Evolutionary conservation across 1,140 invertebrate genomes (phyloP).

Genomic region (Temnothorax longispinosus): DNA sequence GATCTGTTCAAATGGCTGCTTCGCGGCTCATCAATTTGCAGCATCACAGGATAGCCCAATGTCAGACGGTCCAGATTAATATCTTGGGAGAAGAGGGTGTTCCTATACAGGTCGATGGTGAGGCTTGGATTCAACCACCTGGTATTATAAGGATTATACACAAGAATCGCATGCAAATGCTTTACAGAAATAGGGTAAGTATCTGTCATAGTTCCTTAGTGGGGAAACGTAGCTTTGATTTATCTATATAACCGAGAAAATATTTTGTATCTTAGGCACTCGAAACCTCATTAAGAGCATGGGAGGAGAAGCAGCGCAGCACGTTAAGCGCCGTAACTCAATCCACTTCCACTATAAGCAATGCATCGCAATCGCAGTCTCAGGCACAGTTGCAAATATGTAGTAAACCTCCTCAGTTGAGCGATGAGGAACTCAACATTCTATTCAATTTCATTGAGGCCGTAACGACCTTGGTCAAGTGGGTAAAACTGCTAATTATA

Average conservation of each 20-base stretch:
- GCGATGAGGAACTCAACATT: conserved; percentile 91
- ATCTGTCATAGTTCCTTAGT: conserved; percentile 15
- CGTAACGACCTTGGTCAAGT: conserved; percentile 92
- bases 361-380: conserved; percentile 77
- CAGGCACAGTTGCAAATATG: conserved; percentile 71
- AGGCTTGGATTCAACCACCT: conserved; percentile 99
- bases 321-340: conserved; percentile 83
- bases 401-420: conserved; percentile 77
- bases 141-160: conserved; percentile 98
- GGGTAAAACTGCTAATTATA: conserved; percentile 91
- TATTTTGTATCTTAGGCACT: conserved; percentile 87
- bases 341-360: conserved; percentile 80
- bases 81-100: conserved; percentile 96
- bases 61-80: conserved; percentile 97
- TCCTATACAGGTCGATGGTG: conserved; percentile 97
- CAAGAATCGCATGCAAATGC: conserved; percentile 98
- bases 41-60: conserved; percentile 98
- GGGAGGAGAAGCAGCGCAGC: conserved; percentile 96
- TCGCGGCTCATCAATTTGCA: conserved; percentile 97
- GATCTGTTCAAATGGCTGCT: conserved; percentile 98
- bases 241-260: neutral
- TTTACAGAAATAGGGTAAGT: conserved; percentile 94
- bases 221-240: neutral
- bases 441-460: conserved; percentile 93
- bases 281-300: conserved; percentile 95